Evolutionary conservation across 2,113 vertebrate species (phyloP), one percentile per base, ranked within the genome.

Genomic region (Todiramphus saurophagus): DNA sequence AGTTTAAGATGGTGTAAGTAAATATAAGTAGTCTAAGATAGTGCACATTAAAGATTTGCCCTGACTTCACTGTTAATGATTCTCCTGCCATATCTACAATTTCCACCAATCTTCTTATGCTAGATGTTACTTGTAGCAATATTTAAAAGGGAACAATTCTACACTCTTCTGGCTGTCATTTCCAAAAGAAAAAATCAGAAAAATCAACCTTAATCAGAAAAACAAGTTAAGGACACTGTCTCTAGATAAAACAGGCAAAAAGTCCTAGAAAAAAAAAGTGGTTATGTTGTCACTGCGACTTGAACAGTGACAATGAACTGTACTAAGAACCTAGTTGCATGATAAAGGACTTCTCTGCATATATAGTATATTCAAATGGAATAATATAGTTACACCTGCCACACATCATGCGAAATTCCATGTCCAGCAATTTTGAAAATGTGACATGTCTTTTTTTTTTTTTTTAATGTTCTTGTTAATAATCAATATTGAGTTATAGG

Each of bases 401-500:
- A 31, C 5, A 4, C 5, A 21, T 5, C 5, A 55, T 48, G 7
- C 58, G 8, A 68, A 90, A 79, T 55, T 46, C 9, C 7, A 30
- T 2, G 2, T 24, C 14, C 21, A 62, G 27, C 5, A 62, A 51
- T 46, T 51, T 2, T 50, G 5, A 27, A 75, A 63, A 62, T 35
- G 14, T 48, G 8, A 63, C 63, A 58, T 35, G 2, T 24, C 10
- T 68, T 51, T 77, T 69, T 24, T 28, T 18, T 13, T 43, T 31
- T 70, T 72, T 51, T 23, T 7, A 4, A 0, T 33, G 56, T 44
- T 50, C 21, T 31, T 3, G 0, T 33, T 5, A 4, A 0, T 59
- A 60, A 13, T 7, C 12, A 76, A 44, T 10, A 18, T 53, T 59
- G n/a, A 79, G 2, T 11, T 59, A 30, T 3, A 43, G 18, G 5